Evolutionary conservation across 2,797 vertebrate genomes (phyloP).

Genomic region (Hippoglossus hippoglossus): DNA sequence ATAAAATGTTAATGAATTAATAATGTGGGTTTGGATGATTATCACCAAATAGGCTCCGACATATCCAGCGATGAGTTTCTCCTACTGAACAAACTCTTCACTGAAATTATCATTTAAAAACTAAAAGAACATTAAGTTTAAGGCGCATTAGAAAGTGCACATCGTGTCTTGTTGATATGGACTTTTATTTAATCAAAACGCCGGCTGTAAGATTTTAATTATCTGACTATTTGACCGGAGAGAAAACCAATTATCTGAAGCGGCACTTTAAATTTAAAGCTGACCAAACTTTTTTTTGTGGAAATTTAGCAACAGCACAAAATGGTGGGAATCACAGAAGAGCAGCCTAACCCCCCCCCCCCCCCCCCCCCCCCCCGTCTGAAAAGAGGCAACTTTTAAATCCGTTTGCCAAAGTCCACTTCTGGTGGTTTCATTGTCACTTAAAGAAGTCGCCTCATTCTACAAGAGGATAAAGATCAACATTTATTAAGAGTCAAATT

Average conservation of each 20-base stretch:
- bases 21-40: not conserved
- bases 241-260: not conserved
- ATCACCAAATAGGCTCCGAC: too few species aligned
- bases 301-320: not conserved
- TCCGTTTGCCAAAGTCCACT: conserved; percentile 2
- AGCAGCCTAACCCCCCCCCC: not conserved
- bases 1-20: not conserved
- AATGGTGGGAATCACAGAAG: not conserved
- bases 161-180: too few species aligned
- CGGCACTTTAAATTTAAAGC: not conserved
- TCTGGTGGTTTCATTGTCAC: conserved; percentile 1
- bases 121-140: not conserved
- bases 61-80: too few species aligned
- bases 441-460: conserved; percentile 2
- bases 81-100: not conserved
- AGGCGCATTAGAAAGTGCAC: not conserved
- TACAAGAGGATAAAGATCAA: conserved; percentile 22
- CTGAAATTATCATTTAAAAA: not conserved
- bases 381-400: not conserved
- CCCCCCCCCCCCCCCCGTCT: conserved; percentile 33
- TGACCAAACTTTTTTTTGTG: not conserved
- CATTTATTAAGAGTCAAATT: conserved; percentile 24
- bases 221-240: not conserved
- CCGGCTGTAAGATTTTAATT: not conserved
- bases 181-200: too few species aligned